Conservation (phyloP, 2,113 vertebrate species). For the Microcebus ravelobensis region DNA sequence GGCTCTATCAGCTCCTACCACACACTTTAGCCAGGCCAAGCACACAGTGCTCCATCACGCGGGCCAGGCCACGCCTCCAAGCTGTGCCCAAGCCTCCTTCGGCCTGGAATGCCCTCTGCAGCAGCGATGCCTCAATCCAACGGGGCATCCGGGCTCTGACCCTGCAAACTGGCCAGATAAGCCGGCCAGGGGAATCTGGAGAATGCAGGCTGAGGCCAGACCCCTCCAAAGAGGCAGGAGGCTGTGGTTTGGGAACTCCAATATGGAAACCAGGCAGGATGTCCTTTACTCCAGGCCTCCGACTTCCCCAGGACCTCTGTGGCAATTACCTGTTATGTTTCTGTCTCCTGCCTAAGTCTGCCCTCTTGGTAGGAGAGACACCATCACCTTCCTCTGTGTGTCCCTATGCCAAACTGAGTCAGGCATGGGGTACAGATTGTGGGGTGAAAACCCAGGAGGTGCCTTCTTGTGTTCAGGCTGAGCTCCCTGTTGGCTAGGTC, state of each 20-base stretch:
- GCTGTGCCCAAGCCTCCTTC: neutral
- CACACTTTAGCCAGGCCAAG: neutral
- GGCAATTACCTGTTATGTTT: neutral
- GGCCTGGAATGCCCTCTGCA: neutral
- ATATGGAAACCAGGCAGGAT: neutral
- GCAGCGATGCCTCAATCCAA: neutral
- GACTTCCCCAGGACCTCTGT: neutral
- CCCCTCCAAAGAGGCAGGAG: neutral
- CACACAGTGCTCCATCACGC: fast-evolving
- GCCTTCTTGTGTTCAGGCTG: neutral
- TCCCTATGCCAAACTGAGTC: neutral
- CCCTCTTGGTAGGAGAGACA: neutral
- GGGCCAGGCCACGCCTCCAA: fast-evolving
- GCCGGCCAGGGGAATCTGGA: neutral
- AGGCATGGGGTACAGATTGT: neutral
- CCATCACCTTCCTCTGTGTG: neutral
- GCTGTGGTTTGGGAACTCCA: neutral
- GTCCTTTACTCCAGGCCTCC: neutral
- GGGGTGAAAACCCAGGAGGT: neutral
- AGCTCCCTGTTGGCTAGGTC: neutral
- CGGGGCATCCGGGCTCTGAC: neutral
- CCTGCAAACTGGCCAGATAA: neutral
- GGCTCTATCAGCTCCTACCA: neutral
- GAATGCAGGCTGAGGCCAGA: neutral
- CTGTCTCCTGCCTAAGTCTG: neutral